Evolutionary conservation across 2,113 vertebrate species (phyloP).

Genomic region (Stegostoma tigrinum): DNA sequence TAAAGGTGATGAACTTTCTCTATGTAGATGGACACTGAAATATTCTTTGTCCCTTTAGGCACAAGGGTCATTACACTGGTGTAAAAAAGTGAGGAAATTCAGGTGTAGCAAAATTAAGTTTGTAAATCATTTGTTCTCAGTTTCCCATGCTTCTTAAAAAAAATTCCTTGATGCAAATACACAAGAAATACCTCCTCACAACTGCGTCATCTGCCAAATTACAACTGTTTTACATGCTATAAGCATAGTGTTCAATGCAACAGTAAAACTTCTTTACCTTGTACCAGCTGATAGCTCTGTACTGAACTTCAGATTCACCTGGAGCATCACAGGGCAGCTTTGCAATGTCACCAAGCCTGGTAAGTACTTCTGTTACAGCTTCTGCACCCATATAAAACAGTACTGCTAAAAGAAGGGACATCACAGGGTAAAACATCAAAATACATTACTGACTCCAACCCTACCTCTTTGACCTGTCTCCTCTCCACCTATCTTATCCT

Average conservation of each 20-base stretch:
- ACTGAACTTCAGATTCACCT: not conserved
- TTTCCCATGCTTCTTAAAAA: no score
- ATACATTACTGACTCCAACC: no score
- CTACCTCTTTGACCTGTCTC: no score
- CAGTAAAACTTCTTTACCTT: not conserved
- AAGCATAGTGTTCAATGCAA: not conserved
- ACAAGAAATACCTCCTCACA: not conserved
- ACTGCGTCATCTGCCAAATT: not conserved
- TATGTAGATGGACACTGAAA: no score
- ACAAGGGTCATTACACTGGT: no score
- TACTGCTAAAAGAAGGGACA: not conserved
- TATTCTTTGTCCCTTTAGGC: no score
- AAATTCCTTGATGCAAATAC: no score
- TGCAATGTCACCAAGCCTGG: not conserved
- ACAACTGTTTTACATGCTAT: not conserved
- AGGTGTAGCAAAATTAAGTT: no score
- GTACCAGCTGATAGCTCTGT: constrained; percentile 17
- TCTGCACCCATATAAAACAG: not conserved
- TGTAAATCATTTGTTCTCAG: no score
- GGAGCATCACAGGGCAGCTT: not conserved
- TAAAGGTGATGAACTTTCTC: no score
- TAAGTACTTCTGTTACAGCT: not conserved
- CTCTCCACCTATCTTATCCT: no score
- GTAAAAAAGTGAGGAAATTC: no score
- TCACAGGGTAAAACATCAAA: not conserved